phyloP scores from a whole-genome alignment of 1,140 invertebrate genomes.

The Harpegnathos saltator region DNA sequence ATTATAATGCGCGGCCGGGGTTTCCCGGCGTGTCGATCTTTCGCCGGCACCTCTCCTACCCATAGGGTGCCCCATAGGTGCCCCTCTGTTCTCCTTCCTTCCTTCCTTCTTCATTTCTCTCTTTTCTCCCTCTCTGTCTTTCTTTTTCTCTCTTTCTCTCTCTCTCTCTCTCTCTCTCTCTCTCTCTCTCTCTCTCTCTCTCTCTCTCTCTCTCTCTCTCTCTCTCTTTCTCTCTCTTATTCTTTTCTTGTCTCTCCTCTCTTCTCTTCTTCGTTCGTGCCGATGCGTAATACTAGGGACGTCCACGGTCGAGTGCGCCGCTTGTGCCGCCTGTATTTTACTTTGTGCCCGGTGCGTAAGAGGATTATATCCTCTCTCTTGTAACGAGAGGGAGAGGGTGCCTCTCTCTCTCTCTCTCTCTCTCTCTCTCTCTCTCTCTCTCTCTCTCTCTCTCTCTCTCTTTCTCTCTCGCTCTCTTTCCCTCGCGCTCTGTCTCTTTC shows the following conservation, averaged over 20 bases:
- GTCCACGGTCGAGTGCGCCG: slow-evolving; percentile 64
- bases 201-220: slow-evolving; percentile 63
- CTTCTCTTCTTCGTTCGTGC: slow-evolving; percentile 50
- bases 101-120: slow-evolving; percentile 35
- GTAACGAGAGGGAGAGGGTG: not conserved
- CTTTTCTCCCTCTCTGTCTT: slow-evolving; percentile 55
- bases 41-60: slow-evolving; percentile 61
- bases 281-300: slow-evolving; percentile 78
- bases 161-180: slow-evolving; percentile 30
- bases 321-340: slow-evolving; percentile 80
- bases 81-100: slow-evolving; percentile 41
- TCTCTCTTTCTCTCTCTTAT: slow-evolving; percentile 14
- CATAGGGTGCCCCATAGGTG: slow-evolving; percentile 40
- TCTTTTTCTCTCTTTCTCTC: slow-evolving; percentile 40
- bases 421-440: not conserved
- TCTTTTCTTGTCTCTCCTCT: too few species aligned
- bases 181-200: slow-evolving; percentile 13
- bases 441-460: not conserved
- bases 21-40: slow-evolving; percentile 46
- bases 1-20: slow-evolving; percentile 45
- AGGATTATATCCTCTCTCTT: slow-evolving; percentile 80
- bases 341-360: slow-evolving; percentile 84
- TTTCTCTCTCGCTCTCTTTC: slow-evolving; percentile 1
- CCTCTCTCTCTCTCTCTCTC: slow-evolving; percentile 9
- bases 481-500: not conserved